Conservation (phyloP, 2,888 invertebrate genomes). For the Shargacucullia verbasci region DNA sequence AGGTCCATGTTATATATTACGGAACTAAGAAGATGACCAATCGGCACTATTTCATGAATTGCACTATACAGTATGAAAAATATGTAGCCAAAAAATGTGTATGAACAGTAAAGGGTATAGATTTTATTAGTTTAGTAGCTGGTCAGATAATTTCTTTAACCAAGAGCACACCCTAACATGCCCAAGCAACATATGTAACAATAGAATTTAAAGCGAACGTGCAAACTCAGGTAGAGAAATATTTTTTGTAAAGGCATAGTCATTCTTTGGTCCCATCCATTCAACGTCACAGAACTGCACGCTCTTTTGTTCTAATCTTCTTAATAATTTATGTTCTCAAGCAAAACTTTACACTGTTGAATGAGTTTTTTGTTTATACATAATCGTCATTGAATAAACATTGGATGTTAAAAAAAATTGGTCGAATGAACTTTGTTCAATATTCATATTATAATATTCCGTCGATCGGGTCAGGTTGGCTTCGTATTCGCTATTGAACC, state of each 20-base stretch:
- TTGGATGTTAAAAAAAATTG: background rate
- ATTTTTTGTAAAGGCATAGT: slow-evolving; percentile 61
- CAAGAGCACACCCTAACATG: slow-evolving; percentile 17
- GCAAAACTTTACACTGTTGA: slow-evolving; percentile 28
- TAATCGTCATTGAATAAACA: slow-evolving; percentile 26
- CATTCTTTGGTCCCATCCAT: slow-evolving; percentile 66
- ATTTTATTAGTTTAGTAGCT: slow-evolving; percentile 32
- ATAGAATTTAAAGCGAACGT: slow-evolving; percentile 69
- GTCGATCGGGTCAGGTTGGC: too few species aligned
- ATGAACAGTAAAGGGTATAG: background rate
- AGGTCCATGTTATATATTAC: too few species aligned
- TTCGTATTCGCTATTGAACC: too few species aligned
- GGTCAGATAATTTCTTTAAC: slow-evolving; percentile 34
- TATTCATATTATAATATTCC: background rate
- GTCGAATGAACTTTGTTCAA: slow-evolving; percentile 9
- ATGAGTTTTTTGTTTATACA: slow-evolving; percentile 45
- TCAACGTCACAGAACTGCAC: slow-evolving; percentile 62
- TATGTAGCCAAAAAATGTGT: slow-evolving; percentile 1
- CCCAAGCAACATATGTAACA: slow-evolving; percentile 59
- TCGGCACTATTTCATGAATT: too few species aligned
- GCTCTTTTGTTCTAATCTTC: slow-evolving; percentile 65
- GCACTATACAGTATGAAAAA: too few species aligned
- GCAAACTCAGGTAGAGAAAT: slow-evolving; percentile 75
- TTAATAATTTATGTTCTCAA: slow-evolving; percentile 53
- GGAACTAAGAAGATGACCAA: too few species aligned